These are phyloP conservation scores for Chouioia cunea DNA, from an alignment of 2,888 invertebrate genomes.

Conservation along the genomic window DNA sequence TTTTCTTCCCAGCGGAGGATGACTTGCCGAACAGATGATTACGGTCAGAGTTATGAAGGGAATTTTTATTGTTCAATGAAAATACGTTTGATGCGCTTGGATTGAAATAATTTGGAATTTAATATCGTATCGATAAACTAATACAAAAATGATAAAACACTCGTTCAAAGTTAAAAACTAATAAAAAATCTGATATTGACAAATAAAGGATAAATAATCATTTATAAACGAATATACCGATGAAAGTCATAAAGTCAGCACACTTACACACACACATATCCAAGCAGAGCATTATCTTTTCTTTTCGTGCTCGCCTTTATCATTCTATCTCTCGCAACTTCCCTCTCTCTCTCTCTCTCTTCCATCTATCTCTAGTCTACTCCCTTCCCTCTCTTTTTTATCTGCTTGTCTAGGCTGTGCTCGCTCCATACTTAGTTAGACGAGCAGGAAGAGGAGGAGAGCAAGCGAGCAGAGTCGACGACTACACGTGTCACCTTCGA, in stretches of 20 bases:
- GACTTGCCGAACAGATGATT: too few species aligned
- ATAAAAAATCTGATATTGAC: too few species aligned
- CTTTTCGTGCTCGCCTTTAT: background rate
- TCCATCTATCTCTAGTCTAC: slow-evolving; percentile 4
- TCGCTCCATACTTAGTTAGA: slow-evolving; percentile 31
- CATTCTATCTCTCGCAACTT: background rate
- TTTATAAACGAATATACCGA: too few species aligned
- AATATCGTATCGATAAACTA: too few species aligned
- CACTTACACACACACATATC: too few species aligned
- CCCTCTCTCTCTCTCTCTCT: slow-evolving; percentile 46
- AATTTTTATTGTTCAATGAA: too few species aligned
- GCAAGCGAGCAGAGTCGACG: slow-evolving; percentile 46
- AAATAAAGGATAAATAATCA: too few species aligned
- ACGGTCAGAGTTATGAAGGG: too few species aligned
- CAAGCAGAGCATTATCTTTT: background rate
- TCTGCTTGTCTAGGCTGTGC: background rate
- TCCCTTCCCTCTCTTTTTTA: background rate
- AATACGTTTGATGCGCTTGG: background rate
- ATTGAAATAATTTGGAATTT: background rate
- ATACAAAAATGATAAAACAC: too few species aligned
- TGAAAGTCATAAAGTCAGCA: too few species aligned
- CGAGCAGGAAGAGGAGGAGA: background rate
- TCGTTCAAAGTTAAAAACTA: too few species aligned
- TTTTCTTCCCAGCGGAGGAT: too few species aligned
- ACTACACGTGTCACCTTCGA: slow-evolving; percentile 69